phyloP scores from a whole-genome alignment of 2,888 invertebrate species.

The Nesidiocoris tenuis region DNA sequence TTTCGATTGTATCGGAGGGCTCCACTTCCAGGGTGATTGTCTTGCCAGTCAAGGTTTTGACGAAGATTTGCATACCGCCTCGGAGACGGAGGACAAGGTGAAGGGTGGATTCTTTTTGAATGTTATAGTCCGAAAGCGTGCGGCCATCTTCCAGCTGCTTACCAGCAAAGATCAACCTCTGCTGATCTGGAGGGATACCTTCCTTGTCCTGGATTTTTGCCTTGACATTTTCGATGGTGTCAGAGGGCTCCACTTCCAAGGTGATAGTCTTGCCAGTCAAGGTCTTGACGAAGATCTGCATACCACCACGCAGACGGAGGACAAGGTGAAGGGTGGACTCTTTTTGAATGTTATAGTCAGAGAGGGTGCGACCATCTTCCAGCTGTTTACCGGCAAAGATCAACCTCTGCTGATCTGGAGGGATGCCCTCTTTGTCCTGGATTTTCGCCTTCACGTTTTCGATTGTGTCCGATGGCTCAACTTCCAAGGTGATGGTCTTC shows the following conservation, averaged over 20 bases:
- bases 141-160: constrained; percentile 64
- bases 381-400: constrained; percentile 58
- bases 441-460: constrained; percentile 61
- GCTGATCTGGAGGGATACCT: constrained; percentile 56
- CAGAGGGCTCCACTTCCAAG: constrained; percentile 59
- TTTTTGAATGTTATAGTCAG: constrained; percentile 62
- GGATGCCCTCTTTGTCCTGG: constrained; percentile 63
- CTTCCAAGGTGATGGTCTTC: constrained; percentile 54
- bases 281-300: constrained; percentile 62
- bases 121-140: constrained; percentile 61
- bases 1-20: constrained; percentile 1
- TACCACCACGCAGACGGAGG: constrained; percentile 54
- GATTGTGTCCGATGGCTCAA: constrained; percentile 62
- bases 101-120: constrained; percentile 57
- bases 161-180: constrained; percentile 52
- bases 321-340: constrained; percentile 52
- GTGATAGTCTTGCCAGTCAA: constrained; percentile 55
- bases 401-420: constrained; percentile 50
- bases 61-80: constrained; percentile 60
- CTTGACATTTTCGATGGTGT: constrained; percentile 62
- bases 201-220: constrained; percentile 63
- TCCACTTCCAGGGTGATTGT: constrained; percentile 8
- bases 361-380: constrained; percentile 62
- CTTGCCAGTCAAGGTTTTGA: constrained; percentile 54
- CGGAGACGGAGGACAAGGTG: constrained; percentile 40